A percentile compares a stretch with the other conserved stretches of the same genome.
phyloP scores from a whole-genome alignment of 2,797 vertebrate species.

The Peromyscus attwateri region DNA sequence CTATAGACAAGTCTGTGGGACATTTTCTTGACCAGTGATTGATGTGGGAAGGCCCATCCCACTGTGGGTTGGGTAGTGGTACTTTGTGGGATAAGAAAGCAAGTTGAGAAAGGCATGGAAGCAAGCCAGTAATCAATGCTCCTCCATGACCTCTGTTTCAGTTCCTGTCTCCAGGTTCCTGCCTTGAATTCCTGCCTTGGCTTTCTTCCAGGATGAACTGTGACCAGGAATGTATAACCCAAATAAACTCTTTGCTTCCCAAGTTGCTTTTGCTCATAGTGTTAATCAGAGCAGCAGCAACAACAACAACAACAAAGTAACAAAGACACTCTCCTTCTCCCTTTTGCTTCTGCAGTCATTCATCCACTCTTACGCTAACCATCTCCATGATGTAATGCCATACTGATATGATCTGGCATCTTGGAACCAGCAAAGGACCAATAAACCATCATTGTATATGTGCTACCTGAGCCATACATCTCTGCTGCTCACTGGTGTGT shows the following conservation, averaged over 20 bases:
- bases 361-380: neutral
- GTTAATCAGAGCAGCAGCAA: neutral
- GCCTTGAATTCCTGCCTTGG: neutral
- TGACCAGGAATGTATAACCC: neutral
- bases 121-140: neutral
- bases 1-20: neutral
- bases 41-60: no score
- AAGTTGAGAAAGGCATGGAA: no score
- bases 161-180: neutral
- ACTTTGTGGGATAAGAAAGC: neutral
- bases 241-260: neutral
- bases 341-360: neutral
- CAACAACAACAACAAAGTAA: neutral
- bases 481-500: accelerated
- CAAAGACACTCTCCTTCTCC: neutral
- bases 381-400: accelerated
- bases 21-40: neutral
- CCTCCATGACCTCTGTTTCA: neutral
- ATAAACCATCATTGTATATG: accelerated
- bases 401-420: neutral
- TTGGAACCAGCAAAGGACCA: neutral
- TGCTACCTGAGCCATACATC: accelerated
- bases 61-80: neutral
- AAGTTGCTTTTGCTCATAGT: neutral
- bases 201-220: neutral